A percentile compares a stretch with the other conserved stretches of the same genome.
Conservation (phyloP, 2,113 vertebrate species). For the Lepus americanus region DNA sequence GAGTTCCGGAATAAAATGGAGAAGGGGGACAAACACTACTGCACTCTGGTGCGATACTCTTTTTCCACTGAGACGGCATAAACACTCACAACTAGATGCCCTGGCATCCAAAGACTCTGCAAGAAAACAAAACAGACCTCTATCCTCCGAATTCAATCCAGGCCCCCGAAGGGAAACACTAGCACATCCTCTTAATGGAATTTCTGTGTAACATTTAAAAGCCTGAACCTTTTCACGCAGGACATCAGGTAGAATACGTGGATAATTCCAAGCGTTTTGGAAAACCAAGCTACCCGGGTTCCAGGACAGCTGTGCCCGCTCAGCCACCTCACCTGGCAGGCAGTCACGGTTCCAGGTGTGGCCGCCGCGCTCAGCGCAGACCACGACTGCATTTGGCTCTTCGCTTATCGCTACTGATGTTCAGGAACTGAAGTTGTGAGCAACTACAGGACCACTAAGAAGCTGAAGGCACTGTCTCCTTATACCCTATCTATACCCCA, state of each 20-base stretch:
- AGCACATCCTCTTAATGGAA: conserved; percentile 2
- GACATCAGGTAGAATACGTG: neutral
- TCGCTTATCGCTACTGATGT: neutral
- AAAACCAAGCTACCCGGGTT: conserved; percentile 1
- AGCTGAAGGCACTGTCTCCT: neutral
- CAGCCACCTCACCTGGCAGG: neutral
- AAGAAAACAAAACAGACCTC: neutral
- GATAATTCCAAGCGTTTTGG: conserved; percentile 42
- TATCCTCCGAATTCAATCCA: neutral
- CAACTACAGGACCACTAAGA: neutral
- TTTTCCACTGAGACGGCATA: conserved; percentile 40
- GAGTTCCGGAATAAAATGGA: neutral
- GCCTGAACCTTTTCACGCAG: neutral
- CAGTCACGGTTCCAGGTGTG: neutral
- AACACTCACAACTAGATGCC: neutral
- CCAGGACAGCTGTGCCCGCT: neutral
- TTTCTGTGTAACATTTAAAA: conserved; percentile 24
- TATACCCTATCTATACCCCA: neutral
- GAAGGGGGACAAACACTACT: neutral
- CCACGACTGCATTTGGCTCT: neutral
- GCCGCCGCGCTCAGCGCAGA: rapidly evolving
- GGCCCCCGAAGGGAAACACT: neutral
- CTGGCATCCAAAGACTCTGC: neutral
- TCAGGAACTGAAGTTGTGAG: neutral
- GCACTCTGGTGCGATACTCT: neutral